Conservation (phyloP, 2,888 invertebrate species). For the Neuroscelio doddi region DNA sequence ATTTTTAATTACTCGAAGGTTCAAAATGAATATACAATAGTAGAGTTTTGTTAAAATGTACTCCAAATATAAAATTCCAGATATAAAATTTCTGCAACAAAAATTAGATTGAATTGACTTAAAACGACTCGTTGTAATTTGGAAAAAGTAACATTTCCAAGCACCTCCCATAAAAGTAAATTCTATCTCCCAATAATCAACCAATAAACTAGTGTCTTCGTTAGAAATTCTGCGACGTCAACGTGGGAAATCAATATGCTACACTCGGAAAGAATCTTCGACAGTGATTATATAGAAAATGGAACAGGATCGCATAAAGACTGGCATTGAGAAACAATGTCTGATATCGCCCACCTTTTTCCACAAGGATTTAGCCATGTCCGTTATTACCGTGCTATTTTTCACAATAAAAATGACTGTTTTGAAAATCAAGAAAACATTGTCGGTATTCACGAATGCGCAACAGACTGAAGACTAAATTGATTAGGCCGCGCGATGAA, state of each 20-base stretch:
- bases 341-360: constrained; percentile 53
- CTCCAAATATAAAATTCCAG: too few relatives aligned
- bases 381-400: constrained; percentile 10
- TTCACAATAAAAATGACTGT: not conserved
- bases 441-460: constrained; percentile 53
- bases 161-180: too few relatives aligned
- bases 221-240: not conserved
- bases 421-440: constrained; percentile 40
- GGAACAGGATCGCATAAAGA: constrained; percentile 6
- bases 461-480: constrained; percentile 46
- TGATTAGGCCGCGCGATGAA: constrained; percentile 48
- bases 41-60: too few relatives aligned
- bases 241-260: constrained; percentile 6
- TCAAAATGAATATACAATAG: too few relatives aligned
- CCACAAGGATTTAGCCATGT: constrained; percentile 53
- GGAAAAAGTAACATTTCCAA: too few relatives aligned
- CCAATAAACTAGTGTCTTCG: constrained; percentile 1
- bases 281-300: not conserved
- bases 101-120: too few relatives aligned
- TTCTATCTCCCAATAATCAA: constrained; percentile 7
- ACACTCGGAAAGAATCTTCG: not conserved
- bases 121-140: too few relatives aligned
- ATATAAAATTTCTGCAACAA: too few relatives aligned
- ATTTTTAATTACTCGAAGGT: too few relatives aligned
- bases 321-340: constrained; percentile 21